Evolutionary conservation across 2,888 invertebrate species (phyloP), one percentile per base, ranked within the genome.

Genomic region (Perithous albicinctus): DNA sequence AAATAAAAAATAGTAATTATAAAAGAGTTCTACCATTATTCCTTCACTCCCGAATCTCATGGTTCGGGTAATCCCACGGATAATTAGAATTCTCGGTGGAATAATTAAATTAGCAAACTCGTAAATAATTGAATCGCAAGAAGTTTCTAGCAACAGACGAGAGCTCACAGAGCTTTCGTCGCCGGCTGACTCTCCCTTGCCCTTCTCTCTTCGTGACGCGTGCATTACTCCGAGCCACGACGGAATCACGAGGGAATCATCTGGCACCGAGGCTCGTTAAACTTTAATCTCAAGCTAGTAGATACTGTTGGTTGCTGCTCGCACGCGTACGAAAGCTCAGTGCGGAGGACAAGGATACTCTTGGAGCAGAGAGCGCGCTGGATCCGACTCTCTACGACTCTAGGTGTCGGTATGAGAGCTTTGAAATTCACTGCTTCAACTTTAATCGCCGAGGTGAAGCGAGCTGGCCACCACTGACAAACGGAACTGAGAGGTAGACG

Each of bases 371-470:
- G 63, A n/a, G 12, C 54, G 54, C 32, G 59, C 15, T 66, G 29
- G 46, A 41, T 74, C 29, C 54, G 46, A n/a, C n/a, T n/a, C 63
- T 35, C 35, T 20, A 46, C 18, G 46, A 29, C 59, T 66, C 32
- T 35, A 35, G 29, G 43, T 74, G 64, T 56, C 56, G 54, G 38
- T 10, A 20, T 41, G 64, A 72, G 66, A 78, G 66, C 82, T 82
- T 76, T 78, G 75, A 76, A 72, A 82, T 78, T 75, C 78, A 72
- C 75, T 67, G 54, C 75, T 82, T 78, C 66, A 82, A 76, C 78
- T 75, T 82, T 78, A 78, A 82, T 76, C 70, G 78, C 29, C 46
- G 64, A 26, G 48, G 29, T 43, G 41, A 8, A 29, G 74, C 64
- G 69, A 63, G 41, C 4, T 20, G 15, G 29, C 32, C n/a, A n/a